A percentile compares a stretch with the other conserved stretches of the same genome.
These are phyloP conservation scores for Catharus fuscescens DNA, from an alignment of 2,113 vertebrate species.

Conservation along the genomic window DNA sequence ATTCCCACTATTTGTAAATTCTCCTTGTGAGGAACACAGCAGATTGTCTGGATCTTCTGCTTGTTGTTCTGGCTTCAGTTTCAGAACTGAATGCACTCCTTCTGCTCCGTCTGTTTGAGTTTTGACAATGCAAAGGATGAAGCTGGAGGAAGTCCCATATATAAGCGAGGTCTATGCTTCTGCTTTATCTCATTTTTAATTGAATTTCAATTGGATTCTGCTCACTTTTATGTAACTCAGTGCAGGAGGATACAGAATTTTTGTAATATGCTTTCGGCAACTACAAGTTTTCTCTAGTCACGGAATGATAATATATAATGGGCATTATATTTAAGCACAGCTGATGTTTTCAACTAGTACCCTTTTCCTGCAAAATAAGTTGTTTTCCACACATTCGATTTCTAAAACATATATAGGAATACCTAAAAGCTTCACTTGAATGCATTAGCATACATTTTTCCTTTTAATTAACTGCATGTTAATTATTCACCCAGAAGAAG, in stretches of 20 bases:
- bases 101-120: slow-evolving; percentile 84
- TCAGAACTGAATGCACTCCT: slow-evolving; percentile 81
- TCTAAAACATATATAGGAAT: slow-evolving; percentile 3
- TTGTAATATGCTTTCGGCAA: background rate
- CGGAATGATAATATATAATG: background rate
- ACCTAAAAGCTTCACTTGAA: slow-evolving; percentile 15
- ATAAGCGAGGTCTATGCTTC: slow-evolving; percentile 65
- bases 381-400: background rate
- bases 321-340: slow-evolving; percentile 39
- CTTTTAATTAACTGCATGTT: slow-evolving; percentile 26
- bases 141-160: slow-evolving; percentile 76
- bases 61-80: slow-evolving; percentile 81
- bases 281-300: background rate
- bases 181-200: slow-evolving; percentile 64
- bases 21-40: slow-evolving; percentile 78
- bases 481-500: slow-evolving; percentile 20
- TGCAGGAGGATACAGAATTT: slow-evolving; percentile 13
- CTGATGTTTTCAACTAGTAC: slow-evolving; percentile 43
- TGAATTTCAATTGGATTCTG: slow-evolving; percentile 56
- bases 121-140: slow-evolving; percentile 80
- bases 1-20: slow-evolving; percentile 73
- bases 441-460: slow-evolving; percentile 25
- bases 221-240: slow-evolving; percentile 20
- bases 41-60: slow-evolving; percentile 83
- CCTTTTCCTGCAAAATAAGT: slow-evolving; percentile 34